Conservation (phyloP, 2,797 vertebrate species). For the Erethizon dorsatum region DNA sequence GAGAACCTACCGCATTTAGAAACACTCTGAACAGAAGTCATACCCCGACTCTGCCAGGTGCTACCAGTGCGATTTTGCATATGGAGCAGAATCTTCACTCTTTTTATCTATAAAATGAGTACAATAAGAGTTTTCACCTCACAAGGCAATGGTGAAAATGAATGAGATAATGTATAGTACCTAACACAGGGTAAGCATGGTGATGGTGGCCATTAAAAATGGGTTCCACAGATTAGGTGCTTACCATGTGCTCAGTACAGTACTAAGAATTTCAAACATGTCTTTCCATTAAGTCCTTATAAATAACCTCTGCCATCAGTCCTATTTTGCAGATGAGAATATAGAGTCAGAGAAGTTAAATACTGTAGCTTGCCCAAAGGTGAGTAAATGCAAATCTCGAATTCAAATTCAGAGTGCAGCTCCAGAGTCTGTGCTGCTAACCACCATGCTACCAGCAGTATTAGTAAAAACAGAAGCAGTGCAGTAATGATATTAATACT, state of each 20-base stretch:
- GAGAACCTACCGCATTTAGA: background rate
- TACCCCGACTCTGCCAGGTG: background rate
- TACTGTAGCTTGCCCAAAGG: background rate
- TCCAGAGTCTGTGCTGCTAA: background rate
- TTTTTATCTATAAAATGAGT: background rate
- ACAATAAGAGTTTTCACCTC: background rate
- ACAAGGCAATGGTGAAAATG: background rate
- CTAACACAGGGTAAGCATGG: background rate
- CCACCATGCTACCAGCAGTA: background rate
- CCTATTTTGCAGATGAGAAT: constrained; percentile 2
- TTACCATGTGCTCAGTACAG: background rate
- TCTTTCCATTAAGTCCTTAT: background rate
- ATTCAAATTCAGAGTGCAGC: background rate
- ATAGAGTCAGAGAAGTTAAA: background rate
- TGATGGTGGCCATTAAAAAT: background rate
- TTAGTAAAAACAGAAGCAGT: background rate
- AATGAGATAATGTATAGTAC: rapidly evolving
- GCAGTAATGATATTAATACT: background rate
- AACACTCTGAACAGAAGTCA: background rate
- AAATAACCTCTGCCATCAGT: background rate
- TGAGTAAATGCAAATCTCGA: background rate
- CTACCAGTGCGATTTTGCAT: background rate
- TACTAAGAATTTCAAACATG: background rate
- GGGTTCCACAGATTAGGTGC: background rate
- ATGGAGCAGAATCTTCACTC: background rate